These are phyloP conservation scores for Coelinius sp. DNA, from an alignment of 2,888 invertebrate species.

Conservation along the genomic window DNA sequence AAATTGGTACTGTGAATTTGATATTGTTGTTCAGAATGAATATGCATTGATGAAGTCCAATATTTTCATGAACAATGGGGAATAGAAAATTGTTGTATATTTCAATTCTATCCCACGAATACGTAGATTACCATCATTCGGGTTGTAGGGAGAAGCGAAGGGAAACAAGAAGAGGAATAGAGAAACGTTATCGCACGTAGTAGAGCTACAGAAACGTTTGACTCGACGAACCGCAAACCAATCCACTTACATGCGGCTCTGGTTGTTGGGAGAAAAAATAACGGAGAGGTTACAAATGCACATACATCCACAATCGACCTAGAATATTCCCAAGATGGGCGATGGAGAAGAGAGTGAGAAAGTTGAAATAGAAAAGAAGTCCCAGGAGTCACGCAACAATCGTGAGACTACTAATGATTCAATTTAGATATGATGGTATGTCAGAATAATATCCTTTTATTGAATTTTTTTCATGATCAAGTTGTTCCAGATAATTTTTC, in stretches of 20 bases:
- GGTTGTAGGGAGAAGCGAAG: not conserved
- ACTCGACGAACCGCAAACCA: conserved; percentile 34
- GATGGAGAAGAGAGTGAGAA: not conserved
- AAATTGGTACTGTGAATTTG: not conserved
- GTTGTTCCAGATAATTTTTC: too few relatives aligned
- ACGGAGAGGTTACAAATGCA: conserved; percentile 16
- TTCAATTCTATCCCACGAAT: not conserved
- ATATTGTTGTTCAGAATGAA: not conserved
- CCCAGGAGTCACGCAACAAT: not conserved
- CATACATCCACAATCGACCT: not conserved
- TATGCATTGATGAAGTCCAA: not conserved
- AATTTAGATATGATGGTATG: not conserved
- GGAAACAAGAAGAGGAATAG: not conserved
- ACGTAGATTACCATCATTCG: not conserved
- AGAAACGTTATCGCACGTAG: conserved; percentile 13
- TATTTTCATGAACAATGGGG: not conserved
- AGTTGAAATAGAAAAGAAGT: conserved; percentile 4
- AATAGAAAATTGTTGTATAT: not conserved
- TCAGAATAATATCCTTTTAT: too few relatives aligned
- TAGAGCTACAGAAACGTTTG: conserved; percentile 26
- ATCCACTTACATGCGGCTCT: conserved; percentile 35
- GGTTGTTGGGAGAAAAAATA: conserved; percentile 14
- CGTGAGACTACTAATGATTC: not conserved
- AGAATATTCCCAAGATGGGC: not conserved
- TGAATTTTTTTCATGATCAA: too few relatives aligned